Conservation (phyloP, 2,113 vertebrate genomes). For the Pygoscelis antarcticus region DNA sequence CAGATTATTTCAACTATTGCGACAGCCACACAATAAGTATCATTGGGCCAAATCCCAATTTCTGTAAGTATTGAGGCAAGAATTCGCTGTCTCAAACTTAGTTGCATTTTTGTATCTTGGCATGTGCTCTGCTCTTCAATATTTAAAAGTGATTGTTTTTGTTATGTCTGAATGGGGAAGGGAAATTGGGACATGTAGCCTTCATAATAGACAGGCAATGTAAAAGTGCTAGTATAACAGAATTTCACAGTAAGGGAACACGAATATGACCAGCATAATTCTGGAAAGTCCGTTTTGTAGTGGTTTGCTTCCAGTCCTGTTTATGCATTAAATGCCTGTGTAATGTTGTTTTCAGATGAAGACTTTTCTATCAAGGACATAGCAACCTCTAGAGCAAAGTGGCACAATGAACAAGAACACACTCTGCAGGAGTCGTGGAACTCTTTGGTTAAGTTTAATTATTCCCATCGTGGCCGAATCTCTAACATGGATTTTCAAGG, state of each 20-base stretch:
- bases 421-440: constrained; percentile 89
- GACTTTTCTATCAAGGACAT: not conserved
- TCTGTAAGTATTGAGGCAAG: not conserved
- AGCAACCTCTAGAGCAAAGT: constrained; percentile 20
- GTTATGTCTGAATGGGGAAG: not conserved
- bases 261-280: fast-evolving
- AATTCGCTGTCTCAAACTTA: not conserved
- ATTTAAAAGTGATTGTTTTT: not conserved
- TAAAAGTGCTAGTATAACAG: not conserved
- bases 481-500: constrained; percentile 86
- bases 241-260: not conserved
- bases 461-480: constrained; percentile 90
- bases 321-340: not conserved
- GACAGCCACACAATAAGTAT: not conserved
- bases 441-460: constrained; percentile 90
- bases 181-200: not conserved
- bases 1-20: not conserved
- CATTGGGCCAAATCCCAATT: not conserved
- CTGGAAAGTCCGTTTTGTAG: not conserved
- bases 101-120: not conserved
- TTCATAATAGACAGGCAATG: not conserved
- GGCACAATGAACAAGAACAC: constrained; percentile 82
- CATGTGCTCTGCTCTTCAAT: not conserved
- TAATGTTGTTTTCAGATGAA: constrained; percentile 65
- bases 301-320: not conserved